Percentiles rank a stretch among this genome's conserved stretches.
phyloP scores from a whole-genome alignment of 2,113 vertebrate genomes.

The Heteronetta atricapilla region DNA sequence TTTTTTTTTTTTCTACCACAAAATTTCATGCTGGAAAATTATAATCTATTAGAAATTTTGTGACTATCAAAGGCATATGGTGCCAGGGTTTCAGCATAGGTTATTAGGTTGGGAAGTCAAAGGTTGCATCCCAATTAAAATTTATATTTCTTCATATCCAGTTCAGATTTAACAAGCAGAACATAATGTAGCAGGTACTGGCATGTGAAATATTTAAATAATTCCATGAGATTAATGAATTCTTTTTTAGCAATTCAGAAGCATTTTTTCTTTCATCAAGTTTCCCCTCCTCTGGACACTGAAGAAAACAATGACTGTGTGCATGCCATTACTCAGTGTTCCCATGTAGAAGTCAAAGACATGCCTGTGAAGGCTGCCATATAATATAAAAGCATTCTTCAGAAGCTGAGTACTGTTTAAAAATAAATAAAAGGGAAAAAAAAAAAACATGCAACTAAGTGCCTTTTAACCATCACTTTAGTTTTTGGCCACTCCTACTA shows the following conservation, averaged over 20 bases:
- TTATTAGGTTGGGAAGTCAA: neutral
- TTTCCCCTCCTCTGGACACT: neutral
- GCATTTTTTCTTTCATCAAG: neutral
- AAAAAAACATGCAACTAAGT: neutral
- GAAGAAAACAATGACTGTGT: neutral
- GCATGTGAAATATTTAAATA: neutral
- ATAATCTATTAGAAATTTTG: neutral
- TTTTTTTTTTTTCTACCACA: neutral
- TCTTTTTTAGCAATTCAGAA: neutral
- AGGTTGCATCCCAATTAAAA: neutral
- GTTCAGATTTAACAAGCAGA: neutral
- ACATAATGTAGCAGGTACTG: neutral
- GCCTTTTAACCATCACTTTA: neutral
- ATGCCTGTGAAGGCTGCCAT: neutral
- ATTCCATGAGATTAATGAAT: neutral
- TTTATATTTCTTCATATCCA: neutral
- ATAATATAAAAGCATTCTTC: neutral
- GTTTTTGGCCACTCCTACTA: neutral
- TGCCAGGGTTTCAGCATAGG: neutral
- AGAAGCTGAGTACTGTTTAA: neutral
- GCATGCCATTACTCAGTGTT: neutral
- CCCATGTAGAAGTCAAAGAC: neutral
- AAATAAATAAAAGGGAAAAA: neutral
- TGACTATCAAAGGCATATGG: neutral
- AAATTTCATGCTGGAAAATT: neutral